These are phyloP conservation scores for Pseudocheirus occidentalis DNA, from an alignment of 2,797 vertebrate species.

Conservation along the genomic window DNA sequence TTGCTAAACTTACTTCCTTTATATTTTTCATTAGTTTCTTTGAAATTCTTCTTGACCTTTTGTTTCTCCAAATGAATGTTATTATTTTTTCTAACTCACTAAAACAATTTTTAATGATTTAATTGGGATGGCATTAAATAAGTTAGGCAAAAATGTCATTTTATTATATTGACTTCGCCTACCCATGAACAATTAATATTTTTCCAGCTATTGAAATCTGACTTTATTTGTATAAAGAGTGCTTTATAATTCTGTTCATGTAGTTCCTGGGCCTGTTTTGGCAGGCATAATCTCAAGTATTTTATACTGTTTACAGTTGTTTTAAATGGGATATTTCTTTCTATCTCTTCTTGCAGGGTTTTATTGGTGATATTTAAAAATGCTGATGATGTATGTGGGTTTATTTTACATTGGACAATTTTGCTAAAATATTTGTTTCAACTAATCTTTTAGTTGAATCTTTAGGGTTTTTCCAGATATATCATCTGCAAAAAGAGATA, in stretches of 20 bases:
- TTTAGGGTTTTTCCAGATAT: neutral
- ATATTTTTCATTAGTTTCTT: neutral
- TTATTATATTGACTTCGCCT: neutral
- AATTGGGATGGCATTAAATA: neutral
- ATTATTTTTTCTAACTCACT: neutral
- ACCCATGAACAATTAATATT: neutral
- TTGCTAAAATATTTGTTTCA: neutral
- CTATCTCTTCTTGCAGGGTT: neutral
- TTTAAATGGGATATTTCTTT: neutral
- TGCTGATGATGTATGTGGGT: neutral
- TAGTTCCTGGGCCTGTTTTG: neutral
- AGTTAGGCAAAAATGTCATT: neutral
- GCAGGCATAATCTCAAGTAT: neutral
- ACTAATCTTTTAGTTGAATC: neutral
- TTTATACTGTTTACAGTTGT: neutral
- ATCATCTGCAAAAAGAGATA: neutral
- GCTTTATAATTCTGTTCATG: neutral
- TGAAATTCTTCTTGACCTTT: neutral
- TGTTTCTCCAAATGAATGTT: neutral
- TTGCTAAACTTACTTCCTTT: neutral
- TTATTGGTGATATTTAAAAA: too few species aligned
- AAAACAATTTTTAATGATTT: neutral
- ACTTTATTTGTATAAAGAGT: neutral
- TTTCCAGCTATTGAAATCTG: neutral
- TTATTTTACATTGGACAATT: neutral